Evolutionary conservation across 2,888 invertebrate genomes (phyloP).

Genomic region (Ferdinandea cuprea): DNA sequence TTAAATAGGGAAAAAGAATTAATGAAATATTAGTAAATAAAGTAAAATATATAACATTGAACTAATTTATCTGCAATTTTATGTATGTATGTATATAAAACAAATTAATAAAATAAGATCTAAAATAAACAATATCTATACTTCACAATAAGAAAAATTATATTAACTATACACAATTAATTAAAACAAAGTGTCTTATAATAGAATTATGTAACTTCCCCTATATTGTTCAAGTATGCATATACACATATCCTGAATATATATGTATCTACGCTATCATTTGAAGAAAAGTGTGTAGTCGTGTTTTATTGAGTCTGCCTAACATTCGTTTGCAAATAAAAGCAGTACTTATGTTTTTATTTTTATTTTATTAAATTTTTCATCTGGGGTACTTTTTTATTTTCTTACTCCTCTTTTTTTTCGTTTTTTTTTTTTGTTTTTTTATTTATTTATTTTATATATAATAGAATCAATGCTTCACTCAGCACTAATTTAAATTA

Average conservation of each 20-base stretch:
- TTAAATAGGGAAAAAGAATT: slow-evolving; percentile 10
- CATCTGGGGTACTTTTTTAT: slow-evolving; percentile 63
- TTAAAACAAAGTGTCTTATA: slow-evolving; percentile 61
- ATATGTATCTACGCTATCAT: slow-evolving; percentile 25
- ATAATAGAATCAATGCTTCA: slow-evolving; percentile 74
- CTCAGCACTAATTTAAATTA: slow-evolving; percentile 70
- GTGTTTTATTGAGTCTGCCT: slow-evolving; percentile 49
- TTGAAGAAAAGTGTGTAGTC: slow-evolving; percentile 38
- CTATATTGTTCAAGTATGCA: slow-evolving; percentile 45
- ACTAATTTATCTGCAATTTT: slow-evolving; percentile 55
- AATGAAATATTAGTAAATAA: slow-evolving; percentile 54
- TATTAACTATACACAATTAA: slow-evolving; percentile 62
- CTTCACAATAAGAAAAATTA: slow-evolving; percentile 50
- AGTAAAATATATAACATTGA: slow-evolving; percentile 65
- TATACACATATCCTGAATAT: slow-evolving; percentile 28
- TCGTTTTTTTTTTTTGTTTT: slow-evolving; percentile 41
- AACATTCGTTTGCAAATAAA: slow-evolving; percentile 65
- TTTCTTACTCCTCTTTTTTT: slow-evolving; percentile 55
- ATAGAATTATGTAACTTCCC: slow-evolving; percentile 40
- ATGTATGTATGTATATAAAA: slow-evolving; percentile 35
- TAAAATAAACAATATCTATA: slow-evolving; percentile 55
- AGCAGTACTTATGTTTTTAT: slow-evolving; percentile 58
- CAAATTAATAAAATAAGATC: slow-evolving; percentile 45
- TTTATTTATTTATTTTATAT: slow-evolving; percentile 51
- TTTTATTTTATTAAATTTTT: slow-evolving; percentile 72